Base-by-base conservation (phyloP, 2,113 vertebrate species). In the Scalopus aquaticus region DNA sequence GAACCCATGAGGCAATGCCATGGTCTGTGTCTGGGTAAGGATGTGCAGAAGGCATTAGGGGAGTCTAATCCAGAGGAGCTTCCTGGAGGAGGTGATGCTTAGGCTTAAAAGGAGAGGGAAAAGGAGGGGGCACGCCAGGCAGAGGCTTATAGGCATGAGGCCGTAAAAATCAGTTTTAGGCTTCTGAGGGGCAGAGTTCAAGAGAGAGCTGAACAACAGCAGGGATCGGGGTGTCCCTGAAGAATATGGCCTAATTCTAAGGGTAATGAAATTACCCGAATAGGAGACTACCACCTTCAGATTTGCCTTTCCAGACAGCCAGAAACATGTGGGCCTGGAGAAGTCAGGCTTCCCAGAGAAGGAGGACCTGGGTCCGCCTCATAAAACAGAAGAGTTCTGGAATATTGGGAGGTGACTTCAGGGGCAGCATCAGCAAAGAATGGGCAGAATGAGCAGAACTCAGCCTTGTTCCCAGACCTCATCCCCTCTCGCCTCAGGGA, bases 81-180 rank as follows among this genome's bases (percentile, higher is more conserved):
- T 88, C 77, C 60, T 64, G 73, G 81, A 65, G 86, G 88, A 93
- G 35, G 60, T 69, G 88, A 44, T 51, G 20, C 56, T 76, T 69
- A 35, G 51, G 37, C 39, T 65, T 81, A 39, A 69, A 56, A 62
- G 8, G 13, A 9, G n/a, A 76, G 54, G 32, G 62, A 76, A 60
- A 2, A 9, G 35, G 20, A 22, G 19, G 20, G 32, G 70, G 58
- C 4, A 8, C 28, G 22, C 37, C 62, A 64, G 39, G 73, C 35
- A 58, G 19, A 77, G 13, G 24, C 62, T 74, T 24, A 30, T 20
- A 24, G 49, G 17, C 32, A 4, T 11, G 56, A 81, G 77, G 26
- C 54, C n/a, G 49, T 84, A 22, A 77, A 46, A 78, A 49, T 37
- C 54, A 37, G 17, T 30, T 72, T 42, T 37, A 56, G 64, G 49